These are phyloP conservation scores for Planiliza haematocheilus DNA, from an alignment of 2,113 vertebrate species.

Conservation along the genomic window DNA sequence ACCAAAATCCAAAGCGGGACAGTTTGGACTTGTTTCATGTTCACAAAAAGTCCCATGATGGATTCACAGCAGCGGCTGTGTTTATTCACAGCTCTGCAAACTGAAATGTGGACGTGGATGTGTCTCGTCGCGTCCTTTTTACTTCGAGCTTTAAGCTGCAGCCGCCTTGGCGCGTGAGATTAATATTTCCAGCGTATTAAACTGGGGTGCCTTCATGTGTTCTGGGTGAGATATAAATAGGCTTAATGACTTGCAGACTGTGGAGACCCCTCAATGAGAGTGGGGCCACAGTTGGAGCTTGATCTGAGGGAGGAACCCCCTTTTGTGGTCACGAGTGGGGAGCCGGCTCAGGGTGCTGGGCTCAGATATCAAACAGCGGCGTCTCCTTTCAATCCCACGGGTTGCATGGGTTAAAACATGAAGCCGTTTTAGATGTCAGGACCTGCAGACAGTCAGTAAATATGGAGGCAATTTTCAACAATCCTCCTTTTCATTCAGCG, in stretches of 20 bases:
- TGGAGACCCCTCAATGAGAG: constrained; percentile 45
- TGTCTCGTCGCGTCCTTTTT: constrained; percentile 1
- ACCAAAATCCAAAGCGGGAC: constrained; percentile 46
- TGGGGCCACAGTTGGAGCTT: constrained; percentile 43
- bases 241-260: constrained; percentile 70
- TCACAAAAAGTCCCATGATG: constrained; percentile 39
- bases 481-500: constrained; percentile 50
- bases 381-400: constrained; percentile 38
- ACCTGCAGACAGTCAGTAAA: constrained; percentile 32
- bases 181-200: constrained; percentile 31
- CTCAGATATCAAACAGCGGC: constrained; percentile 69
- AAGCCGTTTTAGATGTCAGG: constrained; percentile 40
- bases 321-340: constrained; percentile 59
- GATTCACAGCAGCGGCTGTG: constrained; percentile 17
- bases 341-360: constrained; percentile 39
- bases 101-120: constrained; percentile 8
- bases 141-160: constrained; percentile 7
- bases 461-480: constrained; percentile 53
- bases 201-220: constrained; percentile 34
- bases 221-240: constrained; percentile 62
- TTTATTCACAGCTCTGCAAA: constrained; percentile 59
- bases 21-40: constrained; percentile 62
- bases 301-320: constrained; percentile 65
- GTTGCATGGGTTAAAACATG: constrained; percentile 31
- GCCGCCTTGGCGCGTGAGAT: constrained; percentile 12